Percentiles rank a stretch among this genome's conserved stretches.
Conservation (phyloP, 2,797 vertebrate genomes). For the Syndactyla subalaris region DNA sequence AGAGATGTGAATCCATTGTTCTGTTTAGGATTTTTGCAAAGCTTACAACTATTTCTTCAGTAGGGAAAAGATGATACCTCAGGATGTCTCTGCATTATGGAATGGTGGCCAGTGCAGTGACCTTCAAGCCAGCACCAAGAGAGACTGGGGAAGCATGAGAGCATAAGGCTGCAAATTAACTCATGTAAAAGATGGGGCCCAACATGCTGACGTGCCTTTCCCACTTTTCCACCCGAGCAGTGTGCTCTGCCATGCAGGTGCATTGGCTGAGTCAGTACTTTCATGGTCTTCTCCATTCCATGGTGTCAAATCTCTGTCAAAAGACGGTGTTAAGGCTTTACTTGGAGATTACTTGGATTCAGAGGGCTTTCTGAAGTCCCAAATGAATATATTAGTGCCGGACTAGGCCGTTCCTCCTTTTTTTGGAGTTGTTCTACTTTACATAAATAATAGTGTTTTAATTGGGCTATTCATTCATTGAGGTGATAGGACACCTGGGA, state of each 20-base stretch:
- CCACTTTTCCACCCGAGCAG: neutral
- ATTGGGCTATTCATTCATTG: neutral
- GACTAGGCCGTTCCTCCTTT: neutral
- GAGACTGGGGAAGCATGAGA: neutral
- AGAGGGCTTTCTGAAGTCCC: neutral
- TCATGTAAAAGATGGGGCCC: neutral
- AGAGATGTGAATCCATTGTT: neutral
- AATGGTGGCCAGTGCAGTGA: neutral
- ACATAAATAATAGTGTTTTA: neutral
- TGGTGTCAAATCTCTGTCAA: accelerated
- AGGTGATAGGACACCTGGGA: neutral
- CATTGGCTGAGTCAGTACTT: neutral
- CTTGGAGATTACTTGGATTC: neutral
- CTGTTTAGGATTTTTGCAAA: neutral
- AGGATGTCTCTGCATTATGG: neutral
- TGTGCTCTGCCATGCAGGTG: accelerated
- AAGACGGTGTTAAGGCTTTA: neutral
- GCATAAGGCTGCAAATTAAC: neutral
- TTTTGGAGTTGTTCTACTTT: conserved; percentile 14
- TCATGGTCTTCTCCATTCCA: accelerated
- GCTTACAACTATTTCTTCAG: neutral
- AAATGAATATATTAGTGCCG: neutral
- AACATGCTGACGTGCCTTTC: neutral
- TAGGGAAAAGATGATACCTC: neutral
- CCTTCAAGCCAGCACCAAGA: neutral